Evolutionary conservation across 2,888 invertebrate species (phyloP), one percentile per base, ranked within the genome.

Genomic region (Patella pellucida): DNA sequence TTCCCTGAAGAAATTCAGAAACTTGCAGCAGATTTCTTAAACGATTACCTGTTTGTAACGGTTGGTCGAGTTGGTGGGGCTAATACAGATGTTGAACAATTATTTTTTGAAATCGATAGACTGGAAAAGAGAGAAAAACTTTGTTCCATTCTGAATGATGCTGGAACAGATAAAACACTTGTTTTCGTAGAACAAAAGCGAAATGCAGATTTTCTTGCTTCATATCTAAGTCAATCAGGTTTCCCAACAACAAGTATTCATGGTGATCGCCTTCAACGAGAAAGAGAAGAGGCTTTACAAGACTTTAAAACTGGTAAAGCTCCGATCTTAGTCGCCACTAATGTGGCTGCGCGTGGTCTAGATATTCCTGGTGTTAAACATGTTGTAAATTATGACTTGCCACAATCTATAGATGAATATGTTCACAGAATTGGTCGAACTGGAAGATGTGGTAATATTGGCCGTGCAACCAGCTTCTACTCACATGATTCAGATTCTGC

Each of bases 381-480:
- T 92, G 99, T 99, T 85, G 97, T 99, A 87, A 99, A 99, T 92
- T 99, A 98, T 92, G 99, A 99, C 93, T 93, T 99, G 89, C 99
- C 99, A 70, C 95, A 95, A 31, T 97, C 98, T 91, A 97, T 99
- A 83, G 99, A 99, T 91, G 99, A 99, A 92, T 99, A 99, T 92
- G 99, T 99, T 78, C 99, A 99, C 92, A 92, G 94, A 73, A 99
- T 99, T 92, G 99, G 99, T 75, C 95, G 99, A 93, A 99, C 99
- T 31, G 99, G 99, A 75, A 96, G 99, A 89, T 99, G 99, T 95
- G 99, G 99, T 79, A 99, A 99, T 92, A 93, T 98, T 82, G 98
- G 94, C 92, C 91, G 87, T 89, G 84, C 83, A 19, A 86, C 86
- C 12, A 87, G 87, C 41, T 89, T 88, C 80, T 88, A 84, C 78